Evolutionary conservation across 2,797 vertebrate genomes (phyloP).

Genomic region (Pseudomugil tenellus): DNA sequence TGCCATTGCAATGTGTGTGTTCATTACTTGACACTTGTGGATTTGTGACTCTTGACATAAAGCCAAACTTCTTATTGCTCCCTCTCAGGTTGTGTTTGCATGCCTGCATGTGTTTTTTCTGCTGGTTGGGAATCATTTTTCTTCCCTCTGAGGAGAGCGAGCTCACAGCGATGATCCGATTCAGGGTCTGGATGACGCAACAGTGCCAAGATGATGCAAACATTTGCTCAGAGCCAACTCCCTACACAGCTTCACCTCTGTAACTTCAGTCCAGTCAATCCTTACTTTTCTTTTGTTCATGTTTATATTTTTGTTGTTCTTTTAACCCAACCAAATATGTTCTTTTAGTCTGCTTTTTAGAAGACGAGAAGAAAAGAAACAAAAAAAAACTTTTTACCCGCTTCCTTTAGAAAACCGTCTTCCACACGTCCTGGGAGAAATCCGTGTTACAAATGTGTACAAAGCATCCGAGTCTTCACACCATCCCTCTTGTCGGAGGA

Average conservation of each 20-base stretch:
- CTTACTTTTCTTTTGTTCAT: slow-evolving; percentile 8
- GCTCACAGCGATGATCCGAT: slow-evolving; percentile 29
- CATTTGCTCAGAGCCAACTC: slow-evolving; percentile 43
- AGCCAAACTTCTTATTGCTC: slow-evolving; percentile 76
- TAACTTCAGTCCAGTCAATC: slow-evolving; percentile 31
- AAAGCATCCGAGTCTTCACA: slow-evolving; percentile 77
- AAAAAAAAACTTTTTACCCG: slow-evolving; percentile 57
- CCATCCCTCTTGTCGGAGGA: slow-evolving; percentile 31
- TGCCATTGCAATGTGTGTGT: slow-evolving; percentile 71
- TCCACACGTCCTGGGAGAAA: slow-evolving; percentile 79
- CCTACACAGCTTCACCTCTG: slow-evolving; percentile 43
- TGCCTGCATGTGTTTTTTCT: slow-evolving; percentile 84
- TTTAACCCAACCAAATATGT: slow-evolving; percentile 46
- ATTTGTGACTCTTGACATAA: slow-evolving; percentile 76
- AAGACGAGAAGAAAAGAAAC: slow-evolving; percentile 24
- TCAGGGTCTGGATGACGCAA: slow-evolving; percentile 46
- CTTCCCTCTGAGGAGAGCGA: slow-evolving; percentile 40
- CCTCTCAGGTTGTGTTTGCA: slow-evolving; percentile 87
- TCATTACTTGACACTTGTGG: slow-evolving; percentile 79
- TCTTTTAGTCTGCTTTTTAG: slow-evolving; percentile 29
- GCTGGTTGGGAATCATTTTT: slow-evolving; percentile 70
- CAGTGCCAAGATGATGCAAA: slow-evolving; percentile 75
- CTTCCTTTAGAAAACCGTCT: slow-evolving; percentile 82
- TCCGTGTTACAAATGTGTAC: slow-evolving; percentile 72
- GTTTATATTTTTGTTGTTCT: neutral